Evolutionary conservation across 2,113 vertebrate species (phyloP).

Genomic region (Actenoides hombroni): DNA sequence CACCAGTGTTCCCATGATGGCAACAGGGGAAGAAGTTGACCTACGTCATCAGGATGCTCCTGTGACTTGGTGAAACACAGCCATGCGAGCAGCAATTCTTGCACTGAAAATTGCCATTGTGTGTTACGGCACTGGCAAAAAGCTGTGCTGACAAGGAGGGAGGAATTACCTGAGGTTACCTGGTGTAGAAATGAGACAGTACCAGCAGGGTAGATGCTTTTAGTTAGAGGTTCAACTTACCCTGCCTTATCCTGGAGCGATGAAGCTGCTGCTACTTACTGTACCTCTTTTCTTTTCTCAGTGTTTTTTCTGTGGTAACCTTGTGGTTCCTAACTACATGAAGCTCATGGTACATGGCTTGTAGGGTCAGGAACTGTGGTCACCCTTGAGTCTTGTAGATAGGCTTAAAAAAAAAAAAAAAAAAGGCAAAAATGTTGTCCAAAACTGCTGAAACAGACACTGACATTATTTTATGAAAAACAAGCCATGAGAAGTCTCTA

Average conservation of each 20-base stretch:
- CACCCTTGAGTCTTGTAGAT: not conserved
- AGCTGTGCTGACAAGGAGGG: not conserved
- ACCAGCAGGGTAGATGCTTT: not conserved
- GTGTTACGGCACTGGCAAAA: not conserved
- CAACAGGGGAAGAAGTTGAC: not conserved
- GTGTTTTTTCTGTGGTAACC: not conserved
- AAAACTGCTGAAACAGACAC: not conserved
- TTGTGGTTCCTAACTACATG: not conserved
- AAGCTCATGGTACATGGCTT: not conserved
- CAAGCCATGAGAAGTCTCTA: not conserved
- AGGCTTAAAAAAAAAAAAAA: not conserved
- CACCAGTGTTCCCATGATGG: not conserved
- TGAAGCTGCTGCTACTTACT: not conserved
- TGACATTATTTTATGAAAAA: not conserved
- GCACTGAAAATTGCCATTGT: not conserved
- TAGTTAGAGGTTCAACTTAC: not conserved
- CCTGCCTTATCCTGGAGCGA: not conserved
- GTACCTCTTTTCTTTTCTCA: not conserved
- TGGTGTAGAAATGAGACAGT: not conserved
- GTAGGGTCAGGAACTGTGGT: not conserved
- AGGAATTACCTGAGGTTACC: not conserved
- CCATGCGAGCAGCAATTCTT: not conserved
- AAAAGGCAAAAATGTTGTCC: not conserved
- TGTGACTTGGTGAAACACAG: not conserved
- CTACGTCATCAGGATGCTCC: accelerated